Evolutionary conservation across 2,113 vertebrate genomes (phyloP), one percentile per base, ranked within the genome.

Genomic region (Reinhardtius hippoglossoides): DNA sequence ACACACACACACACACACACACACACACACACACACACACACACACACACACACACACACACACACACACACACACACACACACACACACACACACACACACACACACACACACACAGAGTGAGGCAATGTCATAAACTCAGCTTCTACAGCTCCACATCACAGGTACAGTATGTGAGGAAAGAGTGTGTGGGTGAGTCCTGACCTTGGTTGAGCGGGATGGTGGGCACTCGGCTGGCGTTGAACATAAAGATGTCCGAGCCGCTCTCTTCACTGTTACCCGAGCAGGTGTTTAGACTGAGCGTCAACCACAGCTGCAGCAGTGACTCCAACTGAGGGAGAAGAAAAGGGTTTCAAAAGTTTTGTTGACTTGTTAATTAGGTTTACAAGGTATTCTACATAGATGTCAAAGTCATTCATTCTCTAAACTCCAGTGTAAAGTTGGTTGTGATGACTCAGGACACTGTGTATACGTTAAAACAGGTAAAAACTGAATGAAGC

Each of bases 151-250:
- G 31, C 31, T 31, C 31, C 31, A 31, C 31, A 21, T 50, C 23
- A 46, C 9, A 65, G 27, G 20, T 3, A 2, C 5, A 57, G 14
- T 6, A 18, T 18, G 16, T 20, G 13, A 20, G 4, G 6, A 12
- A 5, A 16, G 12, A 20, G 20, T 14, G 8, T 24, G 52, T 40
- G 50, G 16, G 3, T 5, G 26, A 82, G 85, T 16, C 24, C 91
- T 94, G 91, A 99, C 98, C 97, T 95, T 99, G 98, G 90, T 98
- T 99, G 76, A 99, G 94, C 0, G 97, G 95, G 93, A 99, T 96
- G 74, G 98, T 96, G 91, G 98, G 98, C 87, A 97, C 95, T 86
- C 97, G 82, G 88, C 97, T 97, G 87, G 98, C 96, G 5, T 99
- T 99, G 84, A 99, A 99, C 80, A 99, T 89, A 87, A 99, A 99